These are phyloP conservation scores for Acleris literana DNA, from an alignment of 2,888 invertebrate genomes.

Conservation along the genomic window DNA sequence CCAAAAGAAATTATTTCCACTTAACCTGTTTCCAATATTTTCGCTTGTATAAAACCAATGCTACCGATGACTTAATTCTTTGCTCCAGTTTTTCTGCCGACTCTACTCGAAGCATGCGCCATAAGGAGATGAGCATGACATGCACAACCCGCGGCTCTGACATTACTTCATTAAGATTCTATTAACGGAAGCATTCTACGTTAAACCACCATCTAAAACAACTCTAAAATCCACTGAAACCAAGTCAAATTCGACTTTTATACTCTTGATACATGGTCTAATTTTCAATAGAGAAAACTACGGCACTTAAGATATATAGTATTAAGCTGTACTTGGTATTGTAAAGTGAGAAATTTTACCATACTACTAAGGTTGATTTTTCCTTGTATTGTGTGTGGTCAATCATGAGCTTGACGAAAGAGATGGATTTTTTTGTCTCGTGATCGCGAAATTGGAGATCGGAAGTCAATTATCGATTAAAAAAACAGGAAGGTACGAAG, in stretches of 20 bases:
- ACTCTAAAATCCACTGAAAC: constrained; percentile 14
- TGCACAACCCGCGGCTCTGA: constrained; percentile 74
- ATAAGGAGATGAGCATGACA: constrained; percentile 81
- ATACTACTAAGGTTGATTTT: constrained; percentile 43
- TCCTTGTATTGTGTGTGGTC: constrained; percentile 41
- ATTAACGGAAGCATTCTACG: constrained; percentile 80
- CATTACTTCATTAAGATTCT: constrained; percentile 84
- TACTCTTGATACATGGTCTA: not conserved
- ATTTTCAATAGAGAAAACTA: constrained; percentile 26
- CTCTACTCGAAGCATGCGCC: constrained; percentile 62
- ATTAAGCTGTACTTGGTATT: not conserved
- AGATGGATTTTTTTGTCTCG: constrained; percentile 57
- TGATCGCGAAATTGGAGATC: constrained; percentile 61
- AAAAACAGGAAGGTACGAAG: constrained; percentile 41
- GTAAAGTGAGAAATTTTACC: constrained; percentile 39
- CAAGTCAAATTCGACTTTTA: constrained; percentile 45
- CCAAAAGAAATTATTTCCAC: too few relatives aligned
- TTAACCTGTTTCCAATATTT: too few relatives aligned
- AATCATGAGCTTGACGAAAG: constrained; percentile 54
- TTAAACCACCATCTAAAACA: constrained; percentile 34
- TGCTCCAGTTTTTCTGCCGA: constrained; percentile 53
- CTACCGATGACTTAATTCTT: not conserved
- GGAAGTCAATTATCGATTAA: constrained; percentile 67
- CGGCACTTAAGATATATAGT: constrained; percentile 34
- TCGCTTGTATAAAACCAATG: not conserved